Evolutionary conservation across 2,113 vertebrate species (phyloP).

Genomic region (Elaphurus davidianus): DNA sequence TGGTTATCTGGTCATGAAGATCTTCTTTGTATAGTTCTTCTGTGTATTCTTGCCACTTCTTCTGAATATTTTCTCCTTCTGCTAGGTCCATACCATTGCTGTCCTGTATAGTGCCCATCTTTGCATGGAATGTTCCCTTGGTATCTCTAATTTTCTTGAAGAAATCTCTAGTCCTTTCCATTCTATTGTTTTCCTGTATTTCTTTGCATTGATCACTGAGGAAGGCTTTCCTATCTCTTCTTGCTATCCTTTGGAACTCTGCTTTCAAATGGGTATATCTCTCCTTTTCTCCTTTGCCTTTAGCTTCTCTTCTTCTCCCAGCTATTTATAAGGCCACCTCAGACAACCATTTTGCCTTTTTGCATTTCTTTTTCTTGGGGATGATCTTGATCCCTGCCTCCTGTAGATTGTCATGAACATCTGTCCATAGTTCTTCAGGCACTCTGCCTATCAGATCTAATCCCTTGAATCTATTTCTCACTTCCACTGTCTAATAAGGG

Average conservation of each 20-base stretch:
- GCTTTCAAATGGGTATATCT: background rate
- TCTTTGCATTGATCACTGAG: background rate
- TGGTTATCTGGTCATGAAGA: background rate
- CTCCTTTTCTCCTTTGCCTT: background rate
- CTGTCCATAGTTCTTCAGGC: background rate
- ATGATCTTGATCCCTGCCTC: background rate
- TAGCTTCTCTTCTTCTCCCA: background rate
- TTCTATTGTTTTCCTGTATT: background rate
- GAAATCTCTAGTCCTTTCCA: background rate
- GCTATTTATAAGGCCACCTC: background rate
- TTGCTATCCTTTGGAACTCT: background rate
- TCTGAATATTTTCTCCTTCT: background rate
- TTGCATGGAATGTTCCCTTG: background rate
- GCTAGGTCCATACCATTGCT: background rate
- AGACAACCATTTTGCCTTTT: background rate
- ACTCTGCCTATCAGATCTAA: background rate
- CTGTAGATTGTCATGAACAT: background rate
- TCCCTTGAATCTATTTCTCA: background rate
- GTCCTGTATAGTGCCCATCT: background rate
- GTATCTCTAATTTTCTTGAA: background rate
- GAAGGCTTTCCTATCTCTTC: background rate
- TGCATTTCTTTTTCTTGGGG: background rate
- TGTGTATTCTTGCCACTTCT: background rate
- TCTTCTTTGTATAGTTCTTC: background rate
- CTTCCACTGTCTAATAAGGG: background rate